These are phyloP conservation scores for Trialeurodes vaporariorum DNA, from an alignment of 1,140 invertebrate species.

Conservation along the genomic window DNA sequence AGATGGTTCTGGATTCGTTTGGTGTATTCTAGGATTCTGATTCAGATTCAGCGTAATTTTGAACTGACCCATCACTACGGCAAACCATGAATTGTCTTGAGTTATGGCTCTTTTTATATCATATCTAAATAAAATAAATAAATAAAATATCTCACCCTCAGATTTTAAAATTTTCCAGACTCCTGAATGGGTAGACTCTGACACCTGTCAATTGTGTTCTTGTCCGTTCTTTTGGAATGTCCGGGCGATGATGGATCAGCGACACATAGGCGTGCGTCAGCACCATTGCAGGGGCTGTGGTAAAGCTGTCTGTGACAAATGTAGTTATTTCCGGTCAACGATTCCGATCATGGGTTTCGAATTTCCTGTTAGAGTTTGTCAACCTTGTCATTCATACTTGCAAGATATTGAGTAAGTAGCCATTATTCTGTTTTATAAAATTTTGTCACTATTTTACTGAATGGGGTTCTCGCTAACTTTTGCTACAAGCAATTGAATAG, in stretches of 20 bases:
- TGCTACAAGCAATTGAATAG: too few species aligned
- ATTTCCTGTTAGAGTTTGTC: constrained; percentile 91
- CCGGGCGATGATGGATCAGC: constrained; percentile 93
- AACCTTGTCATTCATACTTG: constrained; percentile 71
- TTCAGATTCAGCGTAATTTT: too few species aligned
- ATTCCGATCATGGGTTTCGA: constrained; percentile 96
- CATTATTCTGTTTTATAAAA: too few species aligned
- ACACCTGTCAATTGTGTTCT: constrained; percentile 84
- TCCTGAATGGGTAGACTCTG: constrained; percentile 85
- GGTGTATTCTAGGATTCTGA: too few species aligned
- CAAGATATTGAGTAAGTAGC: constrained; percentile 76
- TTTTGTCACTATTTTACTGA: constrained; percentile 4
- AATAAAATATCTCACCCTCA: too few species aligned
- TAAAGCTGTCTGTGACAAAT: constrained; percentile 82
- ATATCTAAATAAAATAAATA: too few species aligned
- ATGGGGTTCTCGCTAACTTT: too few species aligned
- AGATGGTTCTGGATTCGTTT: too few species aligned
- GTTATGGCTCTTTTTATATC: too few species aligned
- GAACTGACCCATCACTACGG: too few species aligned
- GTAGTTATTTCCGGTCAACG: constrained; percentile 73
- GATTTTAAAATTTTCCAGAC: constrained; percentile 59
- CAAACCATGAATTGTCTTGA: too few species aligned
- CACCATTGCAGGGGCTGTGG: constrained; percentile 86
- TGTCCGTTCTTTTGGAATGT: constrained; percentile 98
- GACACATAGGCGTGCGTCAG: constrained; percentile 79